phyloP scores from a whole-genome alignment of 2,888 invertebrate species.

The Stenodera caucasica region DNA sequence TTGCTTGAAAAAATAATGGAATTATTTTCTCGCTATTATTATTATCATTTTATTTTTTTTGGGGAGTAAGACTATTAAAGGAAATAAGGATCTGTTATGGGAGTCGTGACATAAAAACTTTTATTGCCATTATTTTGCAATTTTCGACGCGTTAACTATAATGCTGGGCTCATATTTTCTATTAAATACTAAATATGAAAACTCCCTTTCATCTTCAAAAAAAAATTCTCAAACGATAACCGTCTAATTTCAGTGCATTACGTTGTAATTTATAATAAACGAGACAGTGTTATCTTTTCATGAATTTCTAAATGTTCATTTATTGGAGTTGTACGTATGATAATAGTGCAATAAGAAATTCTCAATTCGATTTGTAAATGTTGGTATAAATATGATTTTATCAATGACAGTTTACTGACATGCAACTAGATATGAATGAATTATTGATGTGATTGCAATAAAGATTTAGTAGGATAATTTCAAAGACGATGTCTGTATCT shows the following conservation, averaged over 20 bases:
- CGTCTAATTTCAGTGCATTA: not conserved
- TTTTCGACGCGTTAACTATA: constrained; percentile 1
- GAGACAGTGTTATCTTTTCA: not conserved
- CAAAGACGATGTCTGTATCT: constrained; percentile 15
- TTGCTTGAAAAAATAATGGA: not conserved
- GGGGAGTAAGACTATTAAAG: no score
- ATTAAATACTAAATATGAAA: not conserved
- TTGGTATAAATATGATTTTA: constrained; percentile 38
- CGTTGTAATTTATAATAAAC: not conserved
- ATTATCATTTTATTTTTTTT: no score
- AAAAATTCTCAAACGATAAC: not conserved
- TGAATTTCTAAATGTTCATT: not conserved
- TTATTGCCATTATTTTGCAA: constrained; percentile 1
- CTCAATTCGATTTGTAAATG: not conserved
- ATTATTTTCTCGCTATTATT: not conserved
- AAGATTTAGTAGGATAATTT: constrained; percentile 33
- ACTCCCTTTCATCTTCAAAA: not conserved
- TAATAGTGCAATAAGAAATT: not conserved
- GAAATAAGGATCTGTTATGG: not conserved
- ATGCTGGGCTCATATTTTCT: not conserved
- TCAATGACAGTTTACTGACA: constrained; percentile 43
- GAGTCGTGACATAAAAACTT: not conserved
- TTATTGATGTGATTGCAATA: constrained; percentile 43
- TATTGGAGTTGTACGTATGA: not conserved
- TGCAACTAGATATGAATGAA: constrained; percentile 47